Evolutionary conservation across 2,113 vertebrate species (phyloP).

Genomic region (Oenanthe oenanthe): DNA sequence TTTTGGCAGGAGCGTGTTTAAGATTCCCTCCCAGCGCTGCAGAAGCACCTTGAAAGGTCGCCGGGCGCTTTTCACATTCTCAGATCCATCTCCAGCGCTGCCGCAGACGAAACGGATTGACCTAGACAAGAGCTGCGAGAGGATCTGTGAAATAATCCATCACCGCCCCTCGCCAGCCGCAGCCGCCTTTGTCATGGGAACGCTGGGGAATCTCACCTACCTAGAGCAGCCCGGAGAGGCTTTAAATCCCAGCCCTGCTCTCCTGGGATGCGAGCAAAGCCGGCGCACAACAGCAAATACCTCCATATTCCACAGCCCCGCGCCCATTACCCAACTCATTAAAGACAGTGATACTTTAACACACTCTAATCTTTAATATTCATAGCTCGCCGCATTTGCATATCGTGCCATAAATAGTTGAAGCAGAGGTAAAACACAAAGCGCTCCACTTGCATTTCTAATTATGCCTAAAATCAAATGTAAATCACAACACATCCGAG

Average conservation of each 20-base stretch:
- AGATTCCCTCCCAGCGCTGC: slow-evolving; percentile 48
- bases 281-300: not conserved
- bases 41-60: slow-evolving; percentile 63
- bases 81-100: not conserved
- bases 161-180: not conserved
- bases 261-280: not conserved
- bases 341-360: slow-evolving; percentile 43
- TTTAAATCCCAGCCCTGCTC: not conserved
- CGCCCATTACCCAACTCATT: slow-evolving; percentile 57
- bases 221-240: not conserved
- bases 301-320: not conserved
- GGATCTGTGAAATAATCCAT: not conserved
- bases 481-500: slow-evolving; percentile 71
- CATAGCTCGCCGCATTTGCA: slow-evolving; percentile 75
- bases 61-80: not conserved
- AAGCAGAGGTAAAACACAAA: slow-evolving; percentile 78
- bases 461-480: slow-evolving; percentile 77
- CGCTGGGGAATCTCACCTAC: not conserved
- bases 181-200: slow-evolving; percentile 5
- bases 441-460: slow-evolving; percentile 78
- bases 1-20: slow-evolving; percentile 17
- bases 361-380: slow-evolving; percentile 75
- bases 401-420: slow-evolving; percentile 81
- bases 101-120: slow-evolving; percentile 31
- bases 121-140: slow-evolving; percentile 7